Percentiles rank a stretch among this genome's conserved stretches.
phyloP scores from a whole-genome alignment of 2,797 vertebrate species.

The Chrysolophus pictus region DNA sequence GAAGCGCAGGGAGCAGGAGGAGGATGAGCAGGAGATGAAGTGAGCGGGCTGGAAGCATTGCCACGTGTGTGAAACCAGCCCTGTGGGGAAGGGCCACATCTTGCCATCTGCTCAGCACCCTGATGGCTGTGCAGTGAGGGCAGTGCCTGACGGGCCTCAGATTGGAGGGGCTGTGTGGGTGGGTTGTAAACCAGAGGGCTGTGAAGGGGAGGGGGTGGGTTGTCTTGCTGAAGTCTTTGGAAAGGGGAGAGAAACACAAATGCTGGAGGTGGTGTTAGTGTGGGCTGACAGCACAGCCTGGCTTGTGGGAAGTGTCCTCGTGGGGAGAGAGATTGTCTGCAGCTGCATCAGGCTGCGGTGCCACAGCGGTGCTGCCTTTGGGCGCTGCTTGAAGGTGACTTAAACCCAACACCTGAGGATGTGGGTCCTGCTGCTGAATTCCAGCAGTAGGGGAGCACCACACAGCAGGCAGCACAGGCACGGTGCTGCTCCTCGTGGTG shows the following conservation, averaged over 20 bases:
- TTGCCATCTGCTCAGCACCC: neutral
- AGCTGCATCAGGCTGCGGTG: neutral
- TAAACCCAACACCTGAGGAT: rapidly evolving
- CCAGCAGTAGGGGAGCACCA: neutral
- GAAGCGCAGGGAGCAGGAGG: constrained; percentile 84
- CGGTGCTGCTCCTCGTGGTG: rapidly evolving
- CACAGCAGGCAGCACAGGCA: rapidly evolving
- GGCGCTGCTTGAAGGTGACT: no score
- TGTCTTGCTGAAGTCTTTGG: rapidly evolving
- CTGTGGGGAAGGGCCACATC: rapidly evolving
- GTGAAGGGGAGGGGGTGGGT: neutral
- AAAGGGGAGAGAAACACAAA: neutral
- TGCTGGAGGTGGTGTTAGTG: no score
- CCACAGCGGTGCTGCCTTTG: rapidly evolving
- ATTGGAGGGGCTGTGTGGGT: neutral
- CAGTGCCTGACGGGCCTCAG: neutral
- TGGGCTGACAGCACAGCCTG: neutral
- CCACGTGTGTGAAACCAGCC: rapidly evolving
- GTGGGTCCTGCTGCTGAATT: neutral
- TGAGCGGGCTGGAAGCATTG: constrained; percentile 61
- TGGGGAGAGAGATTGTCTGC: neutral
- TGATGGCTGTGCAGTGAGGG: rapidly evolving
- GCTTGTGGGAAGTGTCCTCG: neutral
- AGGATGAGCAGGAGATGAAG: constrained; percentile 92
- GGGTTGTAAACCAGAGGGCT: neutral